Evolutionary conservation across 2,888 invertebrate species (phyloP).

Genomic region (Aphidoletes aphidimyza): DNA sequence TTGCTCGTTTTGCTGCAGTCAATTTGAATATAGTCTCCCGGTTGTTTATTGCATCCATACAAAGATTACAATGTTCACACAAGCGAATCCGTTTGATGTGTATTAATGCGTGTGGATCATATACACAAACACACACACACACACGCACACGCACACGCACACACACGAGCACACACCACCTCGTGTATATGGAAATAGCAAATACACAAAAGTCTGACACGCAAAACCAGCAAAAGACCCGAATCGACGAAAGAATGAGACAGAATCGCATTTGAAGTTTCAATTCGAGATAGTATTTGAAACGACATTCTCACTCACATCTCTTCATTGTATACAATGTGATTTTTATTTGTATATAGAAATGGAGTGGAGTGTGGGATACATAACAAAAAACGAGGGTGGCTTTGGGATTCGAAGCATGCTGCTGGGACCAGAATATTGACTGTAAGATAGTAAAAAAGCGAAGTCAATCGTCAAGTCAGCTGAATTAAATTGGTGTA

Average conservation of each 20-base stretch:
- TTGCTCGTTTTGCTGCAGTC: not conserved
- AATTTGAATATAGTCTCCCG: not conserved
- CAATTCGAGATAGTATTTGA: conserved; percentile 46
- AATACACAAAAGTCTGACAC: not conserved
- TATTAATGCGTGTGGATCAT: not conserved
- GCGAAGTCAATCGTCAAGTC: conserved; percentile 58
- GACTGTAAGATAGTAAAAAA: conserved; percentile 57
- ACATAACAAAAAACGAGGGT: conserved; percentile 58
- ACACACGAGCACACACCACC: not conserved
- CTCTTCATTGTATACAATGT: conserved; percentile 21
- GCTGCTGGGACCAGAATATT: conserved; percentile 66
- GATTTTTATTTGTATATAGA: conserved; percentile 37
- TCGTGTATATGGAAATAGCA: not conserved
- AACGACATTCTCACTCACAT: not conserved
- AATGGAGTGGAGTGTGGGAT: not conserved
- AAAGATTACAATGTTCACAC: conserved; percentile 21
- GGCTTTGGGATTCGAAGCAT: conserved; percentile 67
- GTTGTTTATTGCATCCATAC: conserved; percentile 20
- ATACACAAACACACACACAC: not conserved
- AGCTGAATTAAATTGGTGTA: conserved; percentile 53
- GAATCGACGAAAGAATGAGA: not conserved
- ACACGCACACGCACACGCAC: not conserved
- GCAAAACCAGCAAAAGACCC: not conserved
- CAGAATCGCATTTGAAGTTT: conserved; percentile 8
- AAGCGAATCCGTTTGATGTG: not conserved